Percentiles rank a stretch among this genome's conserved stretches.
Conservation (phyloP, 2,113 vertebrate species). For the Nipponia nippon region DNA sequence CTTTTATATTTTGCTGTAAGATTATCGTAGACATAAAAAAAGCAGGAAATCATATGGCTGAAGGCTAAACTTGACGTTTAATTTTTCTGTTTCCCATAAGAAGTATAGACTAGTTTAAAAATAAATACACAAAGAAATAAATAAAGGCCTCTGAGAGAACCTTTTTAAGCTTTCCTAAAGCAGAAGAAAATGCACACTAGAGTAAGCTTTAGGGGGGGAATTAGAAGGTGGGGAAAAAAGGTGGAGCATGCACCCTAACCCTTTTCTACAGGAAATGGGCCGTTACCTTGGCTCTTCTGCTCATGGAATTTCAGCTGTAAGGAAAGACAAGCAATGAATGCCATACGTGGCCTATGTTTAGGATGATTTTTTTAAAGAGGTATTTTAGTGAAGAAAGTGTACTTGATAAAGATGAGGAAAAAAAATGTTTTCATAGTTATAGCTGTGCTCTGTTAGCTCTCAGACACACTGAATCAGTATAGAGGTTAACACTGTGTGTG, state of each 20-base stretch:
- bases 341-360: neutral
- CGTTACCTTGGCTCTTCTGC: neutral
- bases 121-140: neutral
- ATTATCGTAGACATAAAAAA: neutral
- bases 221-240: neutral
- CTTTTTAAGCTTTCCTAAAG: neutral
- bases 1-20: neutral
- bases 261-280: neutral
- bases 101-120: neutral
- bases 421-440: neutral
- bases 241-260: neutral
- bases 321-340: neutral
- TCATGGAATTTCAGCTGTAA: neutral
- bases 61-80: neutral
- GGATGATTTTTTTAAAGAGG: neutral
- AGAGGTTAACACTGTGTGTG: neutral
- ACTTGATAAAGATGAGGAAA: neutral
- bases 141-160: neutral
- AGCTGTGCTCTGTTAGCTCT: neutral
- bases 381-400: neutral
- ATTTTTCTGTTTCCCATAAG: neutral
- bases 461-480: neutral
- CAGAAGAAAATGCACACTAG: neutral
- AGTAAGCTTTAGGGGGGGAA: neutral
- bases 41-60: neutral